Evolutionary conservation across 2,888 invertebrate genomes (phyloP).

Genomic region (Elgonia sp.): DNA sequence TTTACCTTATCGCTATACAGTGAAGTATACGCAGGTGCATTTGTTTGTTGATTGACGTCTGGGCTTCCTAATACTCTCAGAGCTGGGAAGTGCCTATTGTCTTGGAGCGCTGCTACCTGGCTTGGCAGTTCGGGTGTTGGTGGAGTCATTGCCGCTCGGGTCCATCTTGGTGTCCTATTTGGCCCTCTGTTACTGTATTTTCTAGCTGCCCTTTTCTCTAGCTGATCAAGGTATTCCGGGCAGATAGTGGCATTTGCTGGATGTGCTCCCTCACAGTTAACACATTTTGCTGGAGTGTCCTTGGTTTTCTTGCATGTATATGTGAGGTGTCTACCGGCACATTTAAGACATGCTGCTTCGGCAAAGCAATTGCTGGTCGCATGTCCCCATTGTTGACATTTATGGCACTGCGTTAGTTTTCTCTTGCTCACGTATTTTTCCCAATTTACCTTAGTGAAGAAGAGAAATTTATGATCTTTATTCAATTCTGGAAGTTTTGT

Average conservation of each 20-base stretch:
- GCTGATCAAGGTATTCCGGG: background rate
- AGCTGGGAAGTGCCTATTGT: too few species aligned
- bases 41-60: too few species aligned
- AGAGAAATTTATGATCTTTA: slow-evolving; percentile 25
- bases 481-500: slow-evolving; percentile 38
- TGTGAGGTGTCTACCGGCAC: background rate
- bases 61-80: too few species aligned
- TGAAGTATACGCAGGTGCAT: too few species aligned
- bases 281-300: background rate
- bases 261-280: background rate
- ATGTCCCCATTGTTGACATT: slow-evolving; percentile 80
- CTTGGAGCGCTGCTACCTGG: too few species aligned
- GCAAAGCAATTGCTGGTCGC: slow-evolving; percentile 66
- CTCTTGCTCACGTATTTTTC: slow-evolving; percentile 68
- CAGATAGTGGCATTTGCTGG: background rate
- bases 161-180: too few species aligned
- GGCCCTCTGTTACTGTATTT: too few species aligned
- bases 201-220: too few species aligned
- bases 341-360: slow-evolving; percentile 21
- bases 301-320: background rate
- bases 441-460: slow-evolving; percentile 75
- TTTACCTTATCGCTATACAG: too few species aligned
- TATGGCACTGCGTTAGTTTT: slow-evolving; percentile 63
- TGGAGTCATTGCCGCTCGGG: too few species aligned
- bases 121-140: too few species aligned